Base-by-base conservation (phyloP, 2,888 invertebrate genomes). In the Steinernema carpocapsae region DNA sequence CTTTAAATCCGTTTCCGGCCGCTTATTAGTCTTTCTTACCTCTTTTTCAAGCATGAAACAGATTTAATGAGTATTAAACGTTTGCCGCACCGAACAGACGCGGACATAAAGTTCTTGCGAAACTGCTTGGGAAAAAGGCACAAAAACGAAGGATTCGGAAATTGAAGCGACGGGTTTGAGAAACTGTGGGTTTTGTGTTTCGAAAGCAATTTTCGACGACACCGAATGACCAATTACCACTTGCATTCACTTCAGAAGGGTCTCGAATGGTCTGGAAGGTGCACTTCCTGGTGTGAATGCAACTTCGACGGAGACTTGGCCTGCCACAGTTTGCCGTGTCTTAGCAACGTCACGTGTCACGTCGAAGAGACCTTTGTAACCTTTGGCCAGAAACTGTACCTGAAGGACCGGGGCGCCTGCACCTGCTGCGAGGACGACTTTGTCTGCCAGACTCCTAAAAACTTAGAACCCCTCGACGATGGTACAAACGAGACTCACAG, bases 271-370 rank as follows among this genome's bases (percentile, higher is more conserved):
- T 80, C 83, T 0, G 82, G 83, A 6, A 77, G 83, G 19, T 86
- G 86, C 70, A 83, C 85, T 10, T 79, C 81, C 6, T 86, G 85
- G 85, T 86, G 86, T 74, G 81, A 83, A 70, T 86, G 86, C 74
- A 71, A 75, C 46, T 73, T 76, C 0, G 79, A 82, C 32, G 81
- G 85, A 26, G 75, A 79, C 17, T 32, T 84, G 19, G 46, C 72
- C 24, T 86, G 86, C 72, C 80, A 83, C 48, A 71, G 77, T 14
- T 70, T 86, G 2, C 78, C 79, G 14, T 86, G 86, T 71, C 70
- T 83, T 26, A 77, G 78, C 1, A 83, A 83, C 19, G 81, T 74
- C 19, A 59, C 45, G 2, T 84, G 84, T 64, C 78, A 80, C 29
- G 80, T 84, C 6, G 78, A 80, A 7, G 76, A 84, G 46, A 84